Evolutionary conservation across 2,113 vertebrate genomes (phyloP).

Genomic region (Rattus norvegicus): GRCr8 NC_086020.1:146124501-146125000

Average conservation of each 20-base stretch:
- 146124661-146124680: slow-evolving; percentile 89
- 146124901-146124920: slow-evolving; percentile 80
- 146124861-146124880: slow-evolving; percentile 82
- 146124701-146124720: slow-evolving; percentile 89
- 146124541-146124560: background rate
- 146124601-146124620: background rate
- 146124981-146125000: slow-evolving; percentile 88
- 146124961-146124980: slow-evolving; percentile 76
- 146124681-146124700: slow-evolving; percentile 91
- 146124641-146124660: slow-evolving; percentile 86
- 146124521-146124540: background rate
- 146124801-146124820: fast-evolving
- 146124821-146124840: background rate
- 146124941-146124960: fast-evolving
- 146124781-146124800: background rate
- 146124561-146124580: background rate
- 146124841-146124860: slow-evolving; percentile 28
- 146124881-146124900: slow-evolving; percentile 91
- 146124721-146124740: slow-evolving; percentile 90
- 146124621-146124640: slow-evolving; percentile 84
- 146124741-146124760: slow-evolving; percentile 59
- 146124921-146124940: slow-evolving; percentile 80
- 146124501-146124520: background rate
- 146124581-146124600: background rate
- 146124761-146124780: fast-evolving